phyloP scores from a whole-genome alignment of 2,113 vertebrate genomes.

The Solea senegalensis region DNA sequence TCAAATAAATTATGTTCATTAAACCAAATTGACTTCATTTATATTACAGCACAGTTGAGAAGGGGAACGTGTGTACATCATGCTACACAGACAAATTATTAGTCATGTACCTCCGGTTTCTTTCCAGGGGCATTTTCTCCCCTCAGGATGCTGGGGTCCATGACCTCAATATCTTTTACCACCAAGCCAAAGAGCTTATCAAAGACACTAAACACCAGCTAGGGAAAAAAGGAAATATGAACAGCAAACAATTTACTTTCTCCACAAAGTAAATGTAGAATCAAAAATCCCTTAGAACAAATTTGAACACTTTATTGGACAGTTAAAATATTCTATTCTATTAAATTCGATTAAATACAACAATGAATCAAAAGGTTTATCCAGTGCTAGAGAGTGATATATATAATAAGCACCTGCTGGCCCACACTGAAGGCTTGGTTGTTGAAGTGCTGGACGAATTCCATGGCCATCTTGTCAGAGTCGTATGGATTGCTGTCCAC shows the following conservation, averaged over 20 bases:
- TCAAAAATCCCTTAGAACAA: no score
- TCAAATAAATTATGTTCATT: not conserved
- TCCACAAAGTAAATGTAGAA: no score
- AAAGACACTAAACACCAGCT: slow-evolving; percentile 93
- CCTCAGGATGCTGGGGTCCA: slow-evolving; percentile 95
- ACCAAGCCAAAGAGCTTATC: slow-evolving; percentile 91
- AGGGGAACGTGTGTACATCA: not conserved
- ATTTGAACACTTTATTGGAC: no score
- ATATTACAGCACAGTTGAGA: no score
- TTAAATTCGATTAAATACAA: not conserved
- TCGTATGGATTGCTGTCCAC: slow-evolving; percentile 93
- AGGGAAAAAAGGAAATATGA: not conserved
- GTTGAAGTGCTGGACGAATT: slow-evolving; percentile 94
- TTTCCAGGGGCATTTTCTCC: slow-evolving; percentile 83
- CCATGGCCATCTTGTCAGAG: slow-evolving; percentile 92
- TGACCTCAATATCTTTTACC: slow-evolving; percentile 93
- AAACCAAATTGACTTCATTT: not conserved
- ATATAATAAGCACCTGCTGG: slow-evolving; percentile 86
- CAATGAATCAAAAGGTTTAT: no score
- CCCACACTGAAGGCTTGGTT: slow-evolving; percentile 89
- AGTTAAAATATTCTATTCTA: no score
- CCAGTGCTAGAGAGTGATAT: not conserved
- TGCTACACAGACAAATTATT: not conserved
- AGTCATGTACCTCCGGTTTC: slow-evolving; percentile 88
- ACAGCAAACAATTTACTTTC: not conserved